phyloP scores from a whole-genome alignment of 2,797 vertebrate species.

The Pangasius sanitwongsei region DNA sequence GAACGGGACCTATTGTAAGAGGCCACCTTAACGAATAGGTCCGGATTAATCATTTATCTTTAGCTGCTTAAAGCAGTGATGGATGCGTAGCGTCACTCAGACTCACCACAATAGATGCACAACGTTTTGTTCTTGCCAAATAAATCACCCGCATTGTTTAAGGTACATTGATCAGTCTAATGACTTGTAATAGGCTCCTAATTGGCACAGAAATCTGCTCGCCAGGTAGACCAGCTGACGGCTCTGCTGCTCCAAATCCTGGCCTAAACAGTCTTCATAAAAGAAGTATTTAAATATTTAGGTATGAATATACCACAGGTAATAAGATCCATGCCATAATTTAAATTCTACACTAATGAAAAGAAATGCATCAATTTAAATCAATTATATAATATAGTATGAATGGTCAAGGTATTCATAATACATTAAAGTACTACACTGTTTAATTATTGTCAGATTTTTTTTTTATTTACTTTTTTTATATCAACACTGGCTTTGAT shows the following conservation, averaged over 20 bases:
- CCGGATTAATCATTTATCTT: conserved; percentile 85
- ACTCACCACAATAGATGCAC: conserved; percentile 81
- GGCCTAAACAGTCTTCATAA: background rate
- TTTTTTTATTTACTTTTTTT: too few species aligned
- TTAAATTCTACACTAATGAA: background rate
- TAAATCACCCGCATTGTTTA: conserved; percentile 99
- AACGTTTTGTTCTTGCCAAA: conserved; percentile 83
- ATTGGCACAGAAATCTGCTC: conserved; percentile 91
- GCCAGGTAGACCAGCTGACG: conserved; percentile 75
- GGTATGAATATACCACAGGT: background rate
- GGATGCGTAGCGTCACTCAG: conserved; percentile 80
- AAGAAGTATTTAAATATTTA: background rate
- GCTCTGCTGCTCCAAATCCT: background rate
- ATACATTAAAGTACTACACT: background rate
- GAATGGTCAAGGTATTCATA: background rate
- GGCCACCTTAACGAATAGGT: conserved; percentile 86
- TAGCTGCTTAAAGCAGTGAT: conserved; percentile 78
- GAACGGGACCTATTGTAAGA: conserved; percentile 70
- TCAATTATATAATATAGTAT: background rate
- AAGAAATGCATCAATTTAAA: background rate
- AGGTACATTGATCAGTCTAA: conserved; percentile 99
- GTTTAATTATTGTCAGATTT: background rate
- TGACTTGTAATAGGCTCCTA: conserved; percentile 98
- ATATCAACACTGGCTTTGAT: background rate
- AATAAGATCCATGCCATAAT: background rate